Evolutionary conservation across 2,888 invertebrate species (phyloP).

Genomic region (Argyra leucocephala): DNA sequence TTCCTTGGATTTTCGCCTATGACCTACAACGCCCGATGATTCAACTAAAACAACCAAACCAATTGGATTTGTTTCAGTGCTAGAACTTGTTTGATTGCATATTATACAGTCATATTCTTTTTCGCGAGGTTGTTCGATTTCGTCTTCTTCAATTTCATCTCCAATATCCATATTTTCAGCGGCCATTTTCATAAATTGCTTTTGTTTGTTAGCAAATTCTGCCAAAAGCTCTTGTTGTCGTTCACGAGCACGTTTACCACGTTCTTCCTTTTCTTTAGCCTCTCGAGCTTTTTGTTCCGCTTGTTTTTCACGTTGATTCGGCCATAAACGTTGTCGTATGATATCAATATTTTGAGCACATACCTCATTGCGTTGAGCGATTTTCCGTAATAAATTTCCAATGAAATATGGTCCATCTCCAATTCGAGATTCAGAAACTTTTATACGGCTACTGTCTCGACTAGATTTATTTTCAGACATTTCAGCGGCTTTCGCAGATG

Average conservation of each 20-base stretch:
- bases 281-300: slow-evolving; percentile 60
- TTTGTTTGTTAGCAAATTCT: slow-evolving; percentile 83
- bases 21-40: slow-evolving; percentile 81
- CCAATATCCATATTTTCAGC: slow-evolving; percentile 50
- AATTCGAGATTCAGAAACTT: slow-evolving; percentile 41
- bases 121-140: slow-evolving; percentile 51
- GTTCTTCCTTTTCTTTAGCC: slow-evolving; percentile 65
- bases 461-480: neutral
- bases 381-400: slow-evolving; percentile 65
- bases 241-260: slow-evolving; percentile 75
- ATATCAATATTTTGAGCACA: slow-evolving; percentile 62
- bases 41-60: slow-evolving; percentile 78
- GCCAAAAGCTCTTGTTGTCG: slow-evolving; percentile 87
- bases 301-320: slow-evolving; percentile 67
- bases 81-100: slow-evolving; percentile 82
- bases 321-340: slow-evolving; percentile 68
- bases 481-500: slow-evolving; percentile 22
- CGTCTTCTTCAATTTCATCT: slow-evolving; percentile 51
- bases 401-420: slow-evolving; percentile 88
- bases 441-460: slow-evolving; percentile 30
- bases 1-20: slow-evolving; percentile 48
- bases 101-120: slow-evolving; percentile 90
- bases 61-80: slow-evolving; percentile 72
- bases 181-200: slow-evolving; percentile 78
- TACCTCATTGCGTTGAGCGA: slow-evolving; percentile 58